Evolutionary conservation across 2,113 vertebrate genomes (phyloP).

Genomic region (Corydoras maculifer): DNA sequence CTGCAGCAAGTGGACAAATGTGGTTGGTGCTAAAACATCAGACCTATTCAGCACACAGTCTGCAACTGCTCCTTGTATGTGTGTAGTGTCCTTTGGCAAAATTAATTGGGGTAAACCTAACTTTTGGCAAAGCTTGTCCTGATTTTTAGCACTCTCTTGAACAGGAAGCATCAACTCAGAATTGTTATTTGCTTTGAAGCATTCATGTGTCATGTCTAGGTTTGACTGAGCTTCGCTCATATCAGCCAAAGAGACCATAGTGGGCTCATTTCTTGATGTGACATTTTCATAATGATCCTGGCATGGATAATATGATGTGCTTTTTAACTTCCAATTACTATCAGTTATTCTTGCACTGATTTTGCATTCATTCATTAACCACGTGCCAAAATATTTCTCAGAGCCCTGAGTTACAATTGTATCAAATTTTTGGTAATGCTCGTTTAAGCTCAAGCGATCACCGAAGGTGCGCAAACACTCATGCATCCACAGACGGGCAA

Average conservation of each 20-base stretch:
- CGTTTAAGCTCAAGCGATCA: slow-evolving; percentile 62
- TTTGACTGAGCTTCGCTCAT: not conserved
- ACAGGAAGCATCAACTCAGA: slow-evolving; percentile 19
- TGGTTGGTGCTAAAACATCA: slow-evolving; percentile 1
- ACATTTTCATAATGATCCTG: slow-evolving; percentile 7
- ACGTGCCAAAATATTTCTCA: slow-evolving; percentile 45
- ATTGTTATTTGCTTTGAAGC: slow-evolving; percentile 17
- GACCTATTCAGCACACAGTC: no score
- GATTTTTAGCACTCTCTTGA: not conserved
- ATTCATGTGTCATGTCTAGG: not conserved
- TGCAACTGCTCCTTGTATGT: no score
- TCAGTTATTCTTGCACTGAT: not conserved
- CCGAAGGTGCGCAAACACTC: slow-evolving; percentile 75
- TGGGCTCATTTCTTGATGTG: not conserved
- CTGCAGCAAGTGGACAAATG: slow-evolving; percentile 44
- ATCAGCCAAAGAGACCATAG: not conserved
- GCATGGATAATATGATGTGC: not conserved
- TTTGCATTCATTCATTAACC: slow-evolving; percentile 17
- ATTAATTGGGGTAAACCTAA: no score
- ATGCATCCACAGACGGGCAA: slow-evolving; percentile 75
- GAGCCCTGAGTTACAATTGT: slow-evolving; percentile 58
- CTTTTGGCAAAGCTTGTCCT: not conserved
- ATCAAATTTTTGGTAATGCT: slow-evolving; percentile 52
- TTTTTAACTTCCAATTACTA: not conserved
- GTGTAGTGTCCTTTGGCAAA: no score